These are phyloP conservation scores for Hycleus cichorii DNA, from an alignment of 1,140 invertebrate species.

Conservation along the genomic window DNA sequence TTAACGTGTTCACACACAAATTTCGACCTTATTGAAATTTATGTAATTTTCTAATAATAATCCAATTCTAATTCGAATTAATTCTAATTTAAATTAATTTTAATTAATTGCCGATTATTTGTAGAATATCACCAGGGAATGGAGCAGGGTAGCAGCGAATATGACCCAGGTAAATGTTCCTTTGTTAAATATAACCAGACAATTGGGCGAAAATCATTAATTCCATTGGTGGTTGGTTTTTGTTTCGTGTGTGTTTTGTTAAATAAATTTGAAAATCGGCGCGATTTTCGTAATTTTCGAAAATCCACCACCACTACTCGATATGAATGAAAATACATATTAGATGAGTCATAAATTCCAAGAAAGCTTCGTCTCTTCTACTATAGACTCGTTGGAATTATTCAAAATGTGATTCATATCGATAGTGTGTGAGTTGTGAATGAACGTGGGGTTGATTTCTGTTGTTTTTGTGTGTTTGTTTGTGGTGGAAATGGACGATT, in stretches of 20 bases:
- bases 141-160: conserved; percentile 52
- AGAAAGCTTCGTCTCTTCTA: conserved; percentile 18
- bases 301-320: too few relatives aligned
- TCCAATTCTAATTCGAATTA: too few relatives aligned
- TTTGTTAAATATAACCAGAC: not conserved
- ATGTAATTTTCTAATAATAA: conserved; percentile 8
- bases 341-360: conserved; percentile 28
- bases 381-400: conserved; percentile 18
- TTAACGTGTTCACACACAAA: conserved; percentile 23
- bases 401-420: conserved; percentile 27
- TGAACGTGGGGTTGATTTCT: conserved; percentile 1
- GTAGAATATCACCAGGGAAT: conserved; percentile 55
- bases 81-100: too few relatives aligned
- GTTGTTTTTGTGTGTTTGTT: conserved; percentile 5
- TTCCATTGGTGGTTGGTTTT: not conserved
- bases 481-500: conserved; percentile 21
- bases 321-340: conserved; percentile 28
- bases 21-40: conserved; percentile 20
- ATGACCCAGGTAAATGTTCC: conserved; percentile 48
- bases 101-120: conserved; percentile 9
- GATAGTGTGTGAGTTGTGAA: conserved; percentile 16
- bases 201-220: too few relatives aligned
- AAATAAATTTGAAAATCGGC: too few relatives aligned
- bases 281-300: too few relatives aligned
- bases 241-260: not conserved